These are phyloP conservation scores for Nymphalis urticae DNA, from an alignment of 2,888 invertebrate species.

Conservation along the genomic window DNA sequence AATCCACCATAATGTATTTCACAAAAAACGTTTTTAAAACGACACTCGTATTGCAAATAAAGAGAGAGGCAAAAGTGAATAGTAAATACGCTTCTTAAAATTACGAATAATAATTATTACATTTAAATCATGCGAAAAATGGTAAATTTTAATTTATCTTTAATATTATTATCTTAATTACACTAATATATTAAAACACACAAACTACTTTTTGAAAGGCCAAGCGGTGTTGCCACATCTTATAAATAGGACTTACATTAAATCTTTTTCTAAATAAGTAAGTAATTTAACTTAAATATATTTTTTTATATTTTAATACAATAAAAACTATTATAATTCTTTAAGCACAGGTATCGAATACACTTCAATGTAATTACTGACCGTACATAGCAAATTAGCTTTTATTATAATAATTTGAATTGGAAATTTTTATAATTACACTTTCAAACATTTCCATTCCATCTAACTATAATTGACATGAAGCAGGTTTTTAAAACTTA, in stretches of 20 bases:
- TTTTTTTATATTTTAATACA: slow-evolving; percentile 44
- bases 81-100: slow-evolving; percentile 58
- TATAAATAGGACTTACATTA: slow-evolving; percentile 41
- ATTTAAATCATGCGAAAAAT: slow-evolving; percentile 43
- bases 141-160: slow-evolving; percentile 45
- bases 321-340: slow-evolving; percentile 34
- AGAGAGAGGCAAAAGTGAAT: slow-evolving; percentile 75
- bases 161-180: slow-evolving; percentile 51
- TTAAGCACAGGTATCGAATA: slow-evolving; percentile 32
- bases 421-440: slow-evolving; percentile 57
- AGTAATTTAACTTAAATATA: slow-evolving; percentile 58
- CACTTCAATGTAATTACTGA: slow-evolving; percentile 39
- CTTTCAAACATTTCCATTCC: slow-evolving; percentile 56
- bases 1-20: slow-evolving; percentile 75
- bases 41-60: slow-evolving; percentile 79
- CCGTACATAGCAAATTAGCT: slow-evolving; percentile 48
- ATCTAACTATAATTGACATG: slow-evolving; percentile 77
- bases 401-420: slow-evolving; percentile 39
- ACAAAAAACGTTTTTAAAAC: slow-evolving; percentile 79
- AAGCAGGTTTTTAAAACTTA: slow-evolving; percentile 63
- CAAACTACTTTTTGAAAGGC: slow-evolving; percentile 76
- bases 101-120: slow-evolving; percentile 47
- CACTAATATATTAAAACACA: slow-evolving; percentile 66
- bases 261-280: slow-evolving; percentile 48
- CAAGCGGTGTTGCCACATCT: slow-evolving; percentile 81